Evolutionary conservation across 2,797 vertebrate genomes (phyloP).

Genomic region (Syncerus caffer): DNA sequence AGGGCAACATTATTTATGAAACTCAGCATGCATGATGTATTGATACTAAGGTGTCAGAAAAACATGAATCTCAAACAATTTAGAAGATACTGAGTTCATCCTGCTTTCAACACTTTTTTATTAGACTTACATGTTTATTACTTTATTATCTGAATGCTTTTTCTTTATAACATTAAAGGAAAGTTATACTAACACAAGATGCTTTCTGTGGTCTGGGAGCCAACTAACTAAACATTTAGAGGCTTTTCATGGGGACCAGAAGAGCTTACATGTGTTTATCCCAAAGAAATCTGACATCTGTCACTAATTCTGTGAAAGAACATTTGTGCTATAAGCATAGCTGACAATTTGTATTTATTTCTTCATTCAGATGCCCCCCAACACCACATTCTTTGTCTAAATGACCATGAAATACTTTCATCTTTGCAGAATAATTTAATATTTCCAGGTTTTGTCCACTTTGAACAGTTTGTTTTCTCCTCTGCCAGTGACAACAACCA

Average conservation of each 20-base stretch:
- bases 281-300: neutral
- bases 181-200: neutral
- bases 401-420: neutral
- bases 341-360: neutral
- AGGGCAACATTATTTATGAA: constrained; percentile 47
- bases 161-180: neutral
- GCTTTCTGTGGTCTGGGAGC: neutral
- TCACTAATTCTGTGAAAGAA: neutral
- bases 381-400: neutral
- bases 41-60: rapidly evolving
- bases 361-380: neutral
- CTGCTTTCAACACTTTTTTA: neutral
- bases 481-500: neutral
- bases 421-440: neutral
- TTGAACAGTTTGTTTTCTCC: neutral
- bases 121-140: neutral
- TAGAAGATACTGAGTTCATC: rapidly evolving
- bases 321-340: neutral
- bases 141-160: constrained; percentile 1
- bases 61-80: neutral
- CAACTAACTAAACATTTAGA: neutral
- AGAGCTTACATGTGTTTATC: neutral
- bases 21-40: neutral
- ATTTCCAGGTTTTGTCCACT: neutral
- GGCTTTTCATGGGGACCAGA: neutral